Percentiles rank a stretch among this genome's conserved stretches.
These are phyloP conservation scores for Pachypanchax playfairii DNA, from an alignment of 2,113 vertebrate genomes.

Conservation along the genomic window DNA sequence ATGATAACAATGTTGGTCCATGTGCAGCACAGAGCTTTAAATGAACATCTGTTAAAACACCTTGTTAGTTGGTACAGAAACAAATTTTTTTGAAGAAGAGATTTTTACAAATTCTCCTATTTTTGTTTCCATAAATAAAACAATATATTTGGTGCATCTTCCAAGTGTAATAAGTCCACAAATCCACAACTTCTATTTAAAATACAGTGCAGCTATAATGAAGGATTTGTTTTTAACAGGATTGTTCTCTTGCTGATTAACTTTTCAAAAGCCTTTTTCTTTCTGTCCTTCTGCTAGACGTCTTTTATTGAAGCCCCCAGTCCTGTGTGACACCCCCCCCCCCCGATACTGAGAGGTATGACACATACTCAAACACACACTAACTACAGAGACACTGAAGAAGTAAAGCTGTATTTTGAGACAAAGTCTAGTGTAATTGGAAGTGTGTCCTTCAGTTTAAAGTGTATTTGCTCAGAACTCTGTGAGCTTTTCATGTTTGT, in stretches of 20 bases:
- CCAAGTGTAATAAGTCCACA: too few relatives aligned
- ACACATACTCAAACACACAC: constrained; percentile 25
- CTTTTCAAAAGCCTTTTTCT: constrained; percentile 38
- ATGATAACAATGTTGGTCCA: too few relatives aligned
- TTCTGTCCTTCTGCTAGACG: constrained; percentile 51
- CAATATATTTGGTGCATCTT: too few relatives aligned
- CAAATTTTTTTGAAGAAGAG: too few relatives aligned
- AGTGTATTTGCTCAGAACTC: constrained; percentile 17
- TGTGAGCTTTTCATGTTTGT: constrained; percentile 46
- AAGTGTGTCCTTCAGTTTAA: neutral
- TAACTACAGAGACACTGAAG: neutral
- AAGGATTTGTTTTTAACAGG: constrained; percentile 10
- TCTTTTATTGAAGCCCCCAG: constrained; percentile 52
- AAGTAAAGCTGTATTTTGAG: neutral
- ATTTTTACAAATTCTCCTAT: too few relatives aligned
- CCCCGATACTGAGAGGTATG: constrained; percentile 70
- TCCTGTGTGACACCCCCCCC: constrained; percentile 64
- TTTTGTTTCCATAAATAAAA: too few relatives aligned
- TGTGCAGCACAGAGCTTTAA: too few relatives aligned
- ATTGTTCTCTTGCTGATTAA: constrained; percentile 43
- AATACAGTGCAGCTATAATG: too few relatives aligned
- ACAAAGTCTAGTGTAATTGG: neutral
- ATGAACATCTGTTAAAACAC: too few relatives aligned
- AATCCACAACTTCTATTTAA: too few relatives aligned
- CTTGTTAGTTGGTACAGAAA: too few relatives aligned